phyloP scores from a whole-genome alignment of 2,113 vertebrate species.

The Etheostoma cragini region DNA sequence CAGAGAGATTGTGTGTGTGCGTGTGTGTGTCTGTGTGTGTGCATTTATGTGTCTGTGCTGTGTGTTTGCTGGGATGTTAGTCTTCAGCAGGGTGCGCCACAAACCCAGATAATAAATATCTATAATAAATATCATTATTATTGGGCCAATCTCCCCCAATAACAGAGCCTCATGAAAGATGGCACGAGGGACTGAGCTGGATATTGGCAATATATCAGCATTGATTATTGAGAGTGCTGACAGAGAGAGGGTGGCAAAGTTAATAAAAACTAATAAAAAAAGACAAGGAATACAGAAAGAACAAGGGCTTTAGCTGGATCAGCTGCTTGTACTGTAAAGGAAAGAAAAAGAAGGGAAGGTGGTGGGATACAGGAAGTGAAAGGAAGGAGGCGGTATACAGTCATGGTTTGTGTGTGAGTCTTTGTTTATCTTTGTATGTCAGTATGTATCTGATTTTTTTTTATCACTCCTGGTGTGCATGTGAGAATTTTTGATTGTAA shows the following conservation, averaged over 20 bases:
- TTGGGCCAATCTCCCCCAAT: constrained; percentile 85
- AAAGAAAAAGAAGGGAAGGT: constrained; percentile 45
- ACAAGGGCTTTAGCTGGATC: constrained; percentile 85
- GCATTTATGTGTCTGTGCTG: constrained; percentile 30
- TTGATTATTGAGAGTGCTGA: constrained; percentile 88
- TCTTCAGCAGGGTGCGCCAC: constrained; percentile 67
- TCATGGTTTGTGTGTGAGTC: constrained; percentile 28
- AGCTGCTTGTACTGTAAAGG: constrained; percentile 71
- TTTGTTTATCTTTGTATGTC: constrained; percentile 23
- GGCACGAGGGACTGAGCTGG: constrained; percentile 82
- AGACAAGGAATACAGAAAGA: constrained; percentile 82
- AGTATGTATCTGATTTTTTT: constrained; percentile 51
- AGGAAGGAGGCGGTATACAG: constrained; percentile 51
- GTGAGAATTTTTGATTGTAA: constrained; percentile 43
- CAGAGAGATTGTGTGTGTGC: constrained; percentile 46
- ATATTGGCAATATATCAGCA: constrained; percentile 90
- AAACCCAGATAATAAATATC: constrained; percentile 87
- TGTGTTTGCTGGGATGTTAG: constrained; percentile 47
- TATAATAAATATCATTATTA: constrained; percentile 89
- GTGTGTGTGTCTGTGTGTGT: constrained; percentile 35
- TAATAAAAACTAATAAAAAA: constrained; percentile 89
- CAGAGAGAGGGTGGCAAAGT: constrained; percentile 84
- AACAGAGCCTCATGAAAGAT: constrained; percentile 84
- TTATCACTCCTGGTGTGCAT: constrained; percentile 48
- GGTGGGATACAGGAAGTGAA: constrained; percentile 36